Conservation (phyloP, 2,113 vertebrate genomes). For the Ifrita kowaldi region DNA sequence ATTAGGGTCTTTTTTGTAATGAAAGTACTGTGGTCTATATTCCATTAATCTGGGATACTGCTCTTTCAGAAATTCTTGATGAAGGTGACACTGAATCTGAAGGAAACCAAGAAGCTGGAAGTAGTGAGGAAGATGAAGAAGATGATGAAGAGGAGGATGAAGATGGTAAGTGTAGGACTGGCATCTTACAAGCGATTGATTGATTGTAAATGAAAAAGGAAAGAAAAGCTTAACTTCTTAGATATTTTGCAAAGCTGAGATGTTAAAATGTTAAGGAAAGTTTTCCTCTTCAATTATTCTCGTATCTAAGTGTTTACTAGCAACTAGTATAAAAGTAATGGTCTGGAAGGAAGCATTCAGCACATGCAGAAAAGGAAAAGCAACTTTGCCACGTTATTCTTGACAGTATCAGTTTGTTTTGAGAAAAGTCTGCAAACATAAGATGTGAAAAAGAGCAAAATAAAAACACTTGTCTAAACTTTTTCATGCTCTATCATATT, state of each 20-base stretch:
- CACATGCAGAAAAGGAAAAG: background rate
- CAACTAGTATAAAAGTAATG: background rate
- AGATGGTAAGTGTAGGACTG: constrained; percentile 66
- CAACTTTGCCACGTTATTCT: background rate
- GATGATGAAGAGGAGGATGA: constrained; percentile 80
- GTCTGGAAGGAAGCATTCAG: background rate
- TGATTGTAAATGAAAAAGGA: background rate
- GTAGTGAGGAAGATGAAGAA: constrained; percentile 85
- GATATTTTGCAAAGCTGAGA: background rate
- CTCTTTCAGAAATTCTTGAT: constrained; percentile 89
- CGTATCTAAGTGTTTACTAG: background rate
- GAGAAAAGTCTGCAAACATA: background rate
- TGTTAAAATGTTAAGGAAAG: background rate
- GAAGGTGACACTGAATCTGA: constrained; percentile 92
- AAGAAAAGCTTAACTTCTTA: background rate
- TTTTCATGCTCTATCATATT: background rate
- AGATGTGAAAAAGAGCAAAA: background rate
- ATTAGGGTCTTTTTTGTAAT: background rate
- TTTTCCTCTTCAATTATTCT: background rate
- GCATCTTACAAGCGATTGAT: background rate
- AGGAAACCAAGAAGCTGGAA: constrained; percentile 82
- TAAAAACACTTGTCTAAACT: background rate
- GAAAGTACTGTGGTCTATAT: background rate
- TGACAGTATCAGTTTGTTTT: background rate
- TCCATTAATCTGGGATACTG: background rate